Evolutionary conservation across 2,113 vertebrate species (phyloP).

Genomic region (Notiomystis cincta): DNA sequence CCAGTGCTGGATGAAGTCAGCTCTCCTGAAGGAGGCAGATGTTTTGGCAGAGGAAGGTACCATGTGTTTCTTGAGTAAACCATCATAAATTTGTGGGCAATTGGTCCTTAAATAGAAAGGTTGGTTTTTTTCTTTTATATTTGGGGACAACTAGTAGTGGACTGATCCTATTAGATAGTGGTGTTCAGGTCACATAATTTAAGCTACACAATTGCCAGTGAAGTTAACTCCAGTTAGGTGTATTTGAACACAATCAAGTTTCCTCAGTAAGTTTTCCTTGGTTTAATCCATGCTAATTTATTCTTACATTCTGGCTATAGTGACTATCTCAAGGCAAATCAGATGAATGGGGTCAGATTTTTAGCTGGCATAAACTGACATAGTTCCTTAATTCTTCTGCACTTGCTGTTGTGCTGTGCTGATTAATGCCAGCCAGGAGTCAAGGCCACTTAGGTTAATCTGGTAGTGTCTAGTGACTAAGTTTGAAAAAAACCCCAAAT

Average conservation of each 20-base stretch:
- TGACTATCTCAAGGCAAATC: constrained; percentile 28
- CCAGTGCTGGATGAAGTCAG: background rate
- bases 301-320: constrained; percentile 34
- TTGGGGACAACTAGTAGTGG: background rate
- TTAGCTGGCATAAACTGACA: background rate
- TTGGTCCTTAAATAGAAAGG: background rate
- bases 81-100: background rate
- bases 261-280: constrained; percentile 46
- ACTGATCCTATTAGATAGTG: constrained; percentile 31
- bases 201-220: background rate
- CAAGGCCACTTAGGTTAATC: background rate
- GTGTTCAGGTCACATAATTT: background rate
- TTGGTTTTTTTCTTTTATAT: background rate
- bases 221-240: background rate
- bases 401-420: background rate
- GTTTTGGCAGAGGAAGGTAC: background rate
- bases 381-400: background rate
- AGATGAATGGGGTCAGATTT: constrained; percentile 10
- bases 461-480: background rate
- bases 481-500: background rate
- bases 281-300: constrained; percentile 54
- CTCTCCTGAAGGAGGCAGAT: constrained; percentile 38
- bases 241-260: background rate
- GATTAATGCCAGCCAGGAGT: background rate
- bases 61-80: constrained; percentile 3